Base-by-base conservation (phyloP, 2,888 invertebrate species). In the Metacarcinus magister region DNA sequence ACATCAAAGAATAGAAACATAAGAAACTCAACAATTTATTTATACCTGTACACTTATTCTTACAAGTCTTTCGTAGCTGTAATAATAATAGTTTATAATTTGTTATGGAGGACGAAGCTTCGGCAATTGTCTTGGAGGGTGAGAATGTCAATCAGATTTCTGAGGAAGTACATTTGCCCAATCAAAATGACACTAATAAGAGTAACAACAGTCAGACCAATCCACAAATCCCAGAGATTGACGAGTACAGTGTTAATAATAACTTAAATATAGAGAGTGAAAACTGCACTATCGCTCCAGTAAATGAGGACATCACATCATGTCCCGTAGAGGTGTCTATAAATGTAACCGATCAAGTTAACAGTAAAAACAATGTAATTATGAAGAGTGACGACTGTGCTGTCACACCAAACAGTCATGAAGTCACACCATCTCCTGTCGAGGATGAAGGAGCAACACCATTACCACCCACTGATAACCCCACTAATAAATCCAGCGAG, bases 361-460 rank as follows among this genome's bases (percentile, higher is more conserved):
- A 60, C 44, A 90, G 7, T 48, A 10, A n/a, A 10, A 23, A 32
- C 87, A 48, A 48, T n/a, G 19, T 39, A 32, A 87, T 10, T 10
- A 87, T 32, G 16, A 39, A 87, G 39, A 87, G 87, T 87, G 39
- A 87, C 13, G 87, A 87, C 87, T 87, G 87, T 87, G 39, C 87
- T 16, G 87, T 39, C 87, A 87, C 87, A 16, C 2, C 3, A 3
- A 87, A 39, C 7, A 8, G 2, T 87, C 87, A 39, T 16, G 39
- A 32, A 39, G 39, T 19, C 39, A 87, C 19, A 10, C 16, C n/a
- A 87, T 87, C 10, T 4, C 13, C 39, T 87, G 39, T 3, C 8
- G 39, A 54, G 92, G 60, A 92, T 2, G 10, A 39, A 32, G 60
- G 23, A 60, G 23, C 16, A 60, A 75, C 75, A 87, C 2, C 87